Base-by-base conservation (phyloP, 2,888 invertebrate genomes). In the Cheilosia vernalis region DNA sequence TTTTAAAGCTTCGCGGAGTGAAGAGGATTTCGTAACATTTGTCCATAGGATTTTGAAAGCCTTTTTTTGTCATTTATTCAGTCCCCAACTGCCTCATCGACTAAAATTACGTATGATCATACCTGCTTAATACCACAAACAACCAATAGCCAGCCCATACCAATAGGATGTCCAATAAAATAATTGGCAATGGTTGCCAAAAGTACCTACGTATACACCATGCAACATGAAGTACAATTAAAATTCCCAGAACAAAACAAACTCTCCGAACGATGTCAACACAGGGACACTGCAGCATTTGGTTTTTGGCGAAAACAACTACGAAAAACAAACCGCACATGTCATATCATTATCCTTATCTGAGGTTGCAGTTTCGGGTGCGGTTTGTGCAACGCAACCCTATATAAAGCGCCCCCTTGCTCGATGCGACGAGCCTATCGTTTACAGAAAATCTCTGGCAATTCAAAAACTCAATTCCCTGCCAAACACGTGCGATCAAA, bases 401-500 rank as follows among this genome's bases (percentile, higher is more conserved):
- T 27, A 5, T 51, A 19, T 42, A 55, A 10, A 4, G 0, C 42
- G 53, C 4, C 4, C 4, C n/a, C 9, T 15, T 27, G 47, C 66
- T 69, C 63, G 72, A 80, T 49, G 49, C 47, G 56, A 13, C 40
- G 56, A 56, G 66, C 63, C 85, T 85, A 85, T 85, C 85, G 76
- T 66, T 81, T 77, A 66, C 81, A 55, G 58, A 72, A 64, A 77
- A 85, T 85, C 80, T 76, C 72, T 67, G 67, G 85, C 80, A 67
- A 80, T 74, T 70, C 53, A 72, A 58, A 51, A 30, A 58, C 63
- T 56, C 58, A 37, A 60, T 70, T 72, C 76, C 40, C 70, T 53
- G 85, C 85, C 85, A 85, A 85, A 81, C 85, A 85, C 81, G 85
- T 85, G 85, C 85, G 72, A 81, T 81, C 72, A 10, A 63, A 27